Evolutionary conservation across 2,888 invertebrate genomes (phyloP), one percentile per base, ranked within the genome.

Genomic region (Drosophila dives): DNA sequence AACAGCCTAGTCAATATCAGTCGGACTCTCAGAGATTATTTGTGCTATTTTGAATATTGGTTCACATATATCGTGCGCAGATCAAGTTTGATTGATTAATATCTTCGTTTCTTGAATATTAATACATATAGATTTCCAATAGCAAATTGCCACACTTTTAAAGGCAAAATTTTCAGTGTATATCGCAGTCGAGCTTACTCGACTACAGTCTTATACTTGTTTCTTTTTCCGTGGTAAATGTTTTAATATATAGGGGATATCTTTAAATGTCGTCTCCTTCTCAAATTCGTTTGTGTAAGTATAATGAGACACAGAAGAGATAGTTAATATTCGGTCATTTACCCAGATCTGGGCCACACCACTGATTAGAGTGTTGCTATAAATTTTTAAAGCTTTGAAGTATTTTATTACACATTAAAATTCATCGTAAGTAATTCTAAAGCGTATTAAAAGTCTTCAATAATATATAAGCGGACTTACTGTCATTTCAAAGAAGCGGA

Each of bases 221-320:
- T 3, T 32, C 36, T 51, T 60, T 68, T 26, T 48, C 34, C 15
- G 15, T 12, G 38, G 32, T 42, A n/a, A 65, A 66, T 64, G 33
- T 70, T 74, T 45, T 34, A n/a, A 8, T 42, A 26, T 40, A 33
- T 29, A 2, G 54, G 15, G 33, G 17, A 15, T 56, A 34, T 53
- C 42, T 55, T 48, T 26, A 38, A 20, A 20, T 45, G 42, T 40
- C 42, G 36, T 36, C 36, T 10, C 23, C 38, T 36, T 53, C 64
- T 63, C 64, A 53, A 45, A 32, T 45, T 36, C 32, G 33, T 26
- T 66, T 38, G 48, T 20, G 29, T 29, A 15, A 12, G 7, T 38
- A n/a, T 38, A 55, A 55, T 62, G 33, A 7, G 26, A 17, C 26
- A 32, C n/a, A 45, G 42, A 11, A n/a, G 8, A 54, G 40, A 33